Evolutionary conservation across 2,888 invertebrate genomes (phyloP).

Genomic region (Hydropsyche betteni): DNA sequence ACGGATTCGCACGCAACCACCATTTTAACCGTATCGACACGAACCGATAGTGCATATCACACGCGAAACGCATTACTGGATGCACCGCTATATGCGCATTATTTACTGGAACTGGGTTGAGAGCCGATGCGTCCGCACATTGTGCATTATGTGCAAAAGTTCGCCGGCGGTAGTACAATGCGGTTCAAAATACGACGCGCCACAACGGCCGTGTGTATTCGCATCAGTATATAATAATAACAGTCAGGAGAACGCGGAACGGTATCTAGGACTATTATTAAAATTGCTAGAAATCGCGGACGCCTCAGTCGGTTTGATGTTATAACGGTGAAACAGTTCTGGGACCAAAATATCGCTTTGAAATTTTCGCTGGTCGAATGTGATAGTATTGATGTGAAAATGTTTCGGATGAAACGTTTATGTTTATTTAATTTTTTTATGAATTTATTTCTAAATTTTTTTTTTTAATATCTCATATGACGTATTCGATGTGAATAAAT

Average conservation of each 20-base stretch:
- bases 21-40: slow-evolving; percentile 7
- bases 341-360: too few species aligned
- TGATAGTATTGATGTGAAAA: too few species aligned
- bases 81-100: neutral
- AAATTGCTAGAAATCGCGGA: slow-evolving; percentile 11
- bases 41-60: slow-evolving; percentile 7
- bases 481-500: too few species aligned
- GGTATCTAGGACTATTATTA: slow-evolving; percentile 17
- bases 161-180: neutral
- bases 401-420: too few species aligned
- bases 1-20: neutral
- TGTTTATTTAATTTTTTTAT: too few species aligned
- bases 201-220: too few species aligned
- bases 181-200: neutral
- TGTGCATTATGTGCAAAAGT: neutral
- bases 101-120: neutral
- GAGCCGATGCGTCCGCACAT: neutral
- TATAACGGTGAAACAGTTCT: too few species aligned
- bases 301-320: neutral
- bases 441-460: too few species aligned
- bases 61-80: neutral
- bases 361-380: too few species aligned
- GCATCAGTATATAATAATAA: neutral
- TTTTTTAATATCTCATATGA: too few species aligned
- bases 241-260: neutral